Evolutionary conservation across 2,797 vertebrate species (phyloP).

Genomic region (Pelobates cultripes): DNA sequence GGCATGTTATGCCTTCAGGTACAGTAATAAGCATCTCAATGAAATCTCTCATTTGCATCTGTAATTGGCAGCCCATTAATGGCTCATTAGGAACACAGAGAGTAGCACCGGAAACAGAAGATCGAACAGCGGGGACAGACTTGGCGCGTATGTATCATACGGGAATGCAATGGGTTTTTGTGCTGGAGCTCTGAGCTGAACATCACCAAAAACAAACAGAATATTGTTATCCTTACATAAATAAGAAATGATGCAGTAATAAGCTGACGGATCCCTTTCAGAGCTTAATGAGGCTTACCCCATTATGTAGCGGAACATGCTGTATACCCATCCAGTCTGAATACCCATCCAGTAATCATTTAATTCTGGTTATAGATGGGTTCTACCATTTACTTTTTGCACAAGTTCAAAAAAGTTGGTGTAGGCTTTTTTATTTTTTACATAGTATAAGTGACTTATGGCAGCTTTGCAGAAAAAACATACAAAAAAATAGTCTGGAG

Average conservation of each 20-base stretch:
- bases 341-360: neutral
- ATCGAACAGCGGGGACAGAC: slow-evolving; percentile 23
- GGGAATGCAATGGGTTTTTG: neutral
- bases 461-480: too few species aligned
- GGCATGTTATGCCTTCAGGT: slow-evolving; percentile 69
- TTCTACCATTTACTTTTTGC: neutral
- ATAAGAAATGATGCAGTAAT: slow-evolving; percentile 18
- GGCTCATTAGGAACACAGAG: slow-evolving; percentile 80
- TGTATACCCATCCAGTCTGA: neutral
- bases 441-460: too few species aligned
- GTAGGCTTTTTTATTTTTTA: too few species aligned
- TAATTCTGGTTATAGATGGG: neutral
- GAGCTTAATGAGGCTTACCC: slow-evolving; percentile 19
- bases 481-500: too few species aligned
- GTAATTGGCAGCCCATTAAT: slow-evolving; percentile 84
- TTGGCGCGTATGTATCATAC: neutral
- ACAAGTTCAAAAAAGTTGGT: neutral
- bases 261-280: neutral
- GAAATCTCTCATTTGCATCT: slow-evolving; percentile 75
- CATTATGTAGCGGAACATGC: neutral
- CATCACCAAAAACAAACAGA: slow-evolving; percentile 1
- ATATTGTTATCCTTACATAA: slow-evolving; percentile 12
- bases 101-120: slow-evolving; percentile 66
- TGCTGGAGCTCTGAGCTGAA: neutral
- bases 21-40: slow-evolving; percentile 64